A percentile compares a stretch with the other conserved stretches of the same genome.
phyloP scores from a whole-genome alignment of 2,888 invertebrate genomes.

The Chrysolina oricalcia region DNA sequence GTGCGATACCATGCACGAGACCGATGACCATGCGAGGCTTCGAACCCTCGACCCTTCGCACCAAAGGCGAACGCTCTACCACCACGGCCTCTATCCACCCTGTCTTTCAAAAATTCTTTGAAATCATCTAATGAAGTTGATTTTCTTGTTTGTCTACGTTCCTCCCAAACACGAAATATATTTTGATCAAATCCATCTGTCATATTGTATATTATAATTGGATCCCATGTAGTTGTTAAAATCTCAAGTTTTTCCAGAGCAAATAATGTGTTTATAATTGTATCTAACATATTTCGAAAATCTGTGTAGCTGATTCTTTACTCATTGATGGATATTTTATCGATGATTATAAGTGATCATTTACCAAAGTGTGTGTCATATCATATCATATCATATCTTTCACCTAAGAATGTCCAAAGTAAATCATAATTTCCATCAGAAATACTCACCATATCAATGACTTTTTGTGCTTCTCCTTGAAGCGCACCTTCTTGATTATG shows the following conservation, averaged over 20 bases:
- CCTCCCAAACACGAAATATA: too few relatives aligned
- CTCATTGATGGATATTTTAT: constrained; percentile 28
- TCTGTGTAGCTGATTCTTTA: constrained; percentile 35
- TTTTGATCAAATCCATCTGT: constrained; percentile 13
- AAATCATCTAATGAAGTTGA: constrained; percentile 14
- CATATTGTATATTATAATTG: constrained; percentile 6
- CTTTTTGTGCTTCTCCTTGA: constrained; percentile 32
- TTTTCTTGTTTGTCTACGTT: too few relatives aligned
- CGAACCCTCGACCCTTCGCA: too few relatives aligned
- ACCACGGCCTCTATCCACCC: too few relatives aligned
- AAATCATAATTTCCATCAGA: constrained; percentile 36
- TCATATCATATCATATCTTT: too few relatives aligned
- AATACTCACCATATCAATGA: too few relatives aligned
- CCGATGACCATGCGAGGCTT: too few relatives aligned
- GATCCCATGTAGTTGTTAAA: constrained; percentile 9
- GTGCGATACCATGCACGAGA: too few relatives aligned
- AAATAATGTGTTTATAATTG: constrained; percentile 25
- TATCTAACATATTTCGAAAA: constrained; percentile 26
- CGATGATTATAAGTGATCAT: constrained; percentile 32
- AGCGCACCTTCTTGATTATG: constrained; percentile 37
- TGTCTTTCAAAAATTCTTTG: constrained; percentile 20
- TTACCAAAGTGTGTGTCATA: constrained; percentile 24
- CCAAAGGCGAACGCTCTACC: too few relatives aligned
- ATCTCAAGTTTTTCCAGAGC: constrained; percentile 21
- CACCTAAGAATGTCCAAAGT: constrained; percentile 36